phyloP scores from a whole-genome alignment of 2,888 invertebrate species.

The Embidobia sp. region DNA sequence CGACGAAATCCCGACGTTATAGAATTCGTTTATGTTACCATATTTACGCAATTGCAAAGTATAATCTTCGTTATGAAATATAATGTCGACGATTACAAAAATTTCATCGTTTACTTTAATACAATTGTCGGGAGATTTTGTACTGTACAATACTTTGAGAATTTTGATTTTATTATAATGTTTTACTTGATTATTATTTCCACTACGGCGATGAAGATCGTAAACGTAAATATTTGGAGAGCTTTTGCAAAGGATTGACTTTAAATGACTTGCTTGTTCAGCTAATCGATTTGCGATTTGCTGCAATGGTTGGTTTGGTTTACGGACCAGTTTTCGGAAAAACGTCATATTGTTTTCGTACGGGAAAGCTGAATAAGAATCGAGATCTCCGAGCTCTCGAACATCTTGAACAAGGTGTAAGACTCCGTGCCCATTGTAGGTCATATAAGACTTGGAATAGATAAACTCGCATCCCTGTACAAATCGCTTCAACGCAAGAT shows the following conservation, averaged over 20 bases:
- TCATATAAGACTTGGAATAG: slow-evolving; percentile 15
- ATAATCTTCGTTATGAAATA: background rate
- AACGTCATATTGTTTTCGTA: slow-evolving; percentile 42
- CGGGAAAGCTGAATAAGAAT: slow-evolving; percentile 33
- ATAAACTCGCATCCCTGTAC: background rate
- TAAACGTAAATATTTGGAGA: background rate
- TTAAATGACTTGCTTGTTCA: background rate
- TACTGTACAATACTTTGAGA: background rate
- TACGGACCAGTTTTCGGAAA: slow-evolving; percentile 19
- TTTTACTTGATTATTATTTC: background rate
- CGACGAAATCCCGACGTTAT: slow-evolving; percentile 9
- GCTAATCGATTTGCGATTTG: slow-evolving; percentile 31
- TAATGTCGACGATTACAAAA: background rate
- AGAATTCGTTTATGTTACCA: background rate
- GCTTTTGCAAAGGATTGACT: background rate
- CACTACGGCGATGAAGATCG: background rate
- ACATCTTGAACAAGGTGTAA: slow-evolving; percentile 41
- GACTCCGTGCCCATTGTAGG: slow-evolving; percentile 23
- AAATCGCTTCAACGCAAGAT: slow-evolving; percentile 1
- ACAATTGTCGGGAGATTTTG: slow-evolving; percentile 5
- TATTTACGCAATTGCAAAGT: background rate
- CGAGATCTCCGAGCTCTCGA: slow-evolving; percentile 18
- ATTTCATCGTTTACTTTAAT: slow-evolving; percentile 5
- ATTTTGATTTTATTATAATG: slow-evolving; percentile 11
- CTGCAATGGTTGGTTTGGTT: slow-evolving; percentile 22